phyloP scores from a whole-genome alignment of 2,797 vertebrate species.

The Tachyglossus aculeatus region DNA sequence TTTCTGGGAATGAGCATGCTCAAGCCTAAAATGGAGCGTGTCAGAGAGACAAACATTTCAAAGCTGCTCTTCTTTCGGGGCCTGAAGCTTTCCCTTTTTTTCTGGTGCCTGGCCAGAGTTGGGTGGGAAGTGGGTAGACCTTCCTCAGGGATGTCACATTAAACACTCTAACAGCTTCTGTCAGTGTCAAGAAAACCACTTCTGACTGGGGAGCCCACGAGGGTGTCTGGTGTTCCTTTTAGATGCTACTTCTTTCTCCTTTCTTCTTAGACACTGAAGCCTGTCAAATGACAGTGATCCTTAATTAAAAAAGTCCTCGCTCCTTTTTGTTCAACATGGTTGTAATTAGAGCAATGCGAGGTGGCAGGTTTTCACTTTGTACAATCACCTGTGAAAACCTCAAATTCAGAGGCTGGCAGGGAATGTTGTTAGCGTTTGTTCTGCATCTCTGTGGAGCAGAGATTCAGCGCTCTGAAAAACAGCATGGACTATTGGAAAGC shows the following conservation, averaged over 20 bases:
- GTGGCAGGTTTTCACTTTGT: accelerated
- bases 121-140: not conserved
- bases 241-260: not conserved
- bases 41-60: not conserved
- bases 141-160: not conserved
- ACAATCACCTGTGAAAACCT: not conserved
- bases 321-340: accelerated
- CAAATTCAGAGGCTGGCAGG: not conserved
- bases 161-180: not conserved
- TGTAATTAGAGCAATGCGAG: not conserved
- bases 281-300: not conserved
- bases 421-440: no score
- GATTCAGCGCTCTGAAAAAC: no score
- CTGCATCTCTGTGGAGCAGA: no score
- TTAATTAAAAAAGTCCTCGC: not conserved
- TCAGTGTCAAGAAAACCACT: not conserved
- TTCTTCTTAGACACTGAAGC: not conserved
- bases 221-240: not conserved
- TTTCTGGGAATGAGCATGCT: not conserved
- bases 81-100: not conserved
- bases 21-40: no score
- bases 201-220: not conserved
- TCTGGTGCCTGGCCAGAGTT: no score
- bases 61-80: not conserved
- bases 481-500: no score